Conservation (phyloP, 2,888 invertebrate species). For the Cryptocephalus primarius region DNA sequence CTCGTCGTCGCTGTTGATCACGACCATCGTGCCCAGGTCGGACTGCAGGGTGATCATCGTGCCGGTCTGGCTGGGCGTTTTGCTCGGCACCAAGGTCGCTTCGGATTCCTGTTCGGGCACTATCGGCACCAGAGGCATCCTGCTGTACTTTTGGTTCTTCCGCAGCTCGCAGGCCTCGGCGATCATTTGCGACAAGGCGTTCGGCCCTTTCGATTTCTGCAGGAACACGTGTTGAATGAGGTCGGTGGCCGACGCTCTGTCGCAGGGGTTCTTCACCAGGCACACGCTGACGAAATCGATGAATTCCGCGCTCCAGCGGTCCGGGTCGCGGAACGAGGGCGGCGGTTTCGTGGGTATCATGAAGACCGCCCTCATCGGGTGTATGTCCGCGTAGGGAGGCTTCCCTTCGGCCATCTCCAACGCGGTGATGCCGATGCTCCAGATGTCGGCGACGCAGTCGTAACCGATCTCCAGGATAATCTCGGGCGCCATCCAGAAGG, state of each 20-base stretch:
- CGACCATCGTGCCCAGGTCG: constrained; percentile 84
- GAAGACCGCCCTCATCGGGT: constrained; percentile 94
- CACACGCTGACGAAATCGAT: constrained; percentile 95
- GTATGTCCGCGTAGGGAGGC: constrained; percentile 95
- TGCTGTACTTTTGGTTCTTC: constrained; percentile 63
- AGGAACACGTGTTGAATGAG: constrained; percentile 77
- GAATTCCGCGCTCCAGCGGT: constrained; percentile 93
- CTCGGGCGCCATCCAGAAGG: constrained; percentile 98
- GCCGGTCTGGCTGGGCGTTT: constrained; percentile 39
- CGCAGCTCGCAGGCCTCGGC: constrained; percentile 88
- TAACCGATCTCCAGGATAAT: constrained; percentile 99
- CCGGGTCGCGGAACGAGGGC: constrained; percentile 93
- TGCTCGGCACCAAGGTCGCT: constrained; percentile 49
- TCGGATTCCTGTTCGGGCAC: constrained; percentile 33
- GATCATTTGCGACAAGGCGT: constrained; percentile 82
- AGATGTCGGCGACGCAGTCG: constrained; percentile 98
- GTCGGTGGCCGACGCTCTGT: constrained; percentile 83
- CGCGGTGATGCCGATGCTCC: constrained; percentile 95
- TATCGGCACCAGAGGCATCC: constrained; percentile 42
- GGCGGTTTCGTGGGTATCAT: constrained; percentile 99
- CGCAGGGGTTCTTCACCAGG: constrained; percentile 86
- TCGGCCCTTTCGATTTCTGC: constrained; percentile 69
- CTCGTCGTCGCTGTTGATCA: constrained; percentile 77
- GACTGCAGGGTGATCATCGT: constrained; percentile 59
- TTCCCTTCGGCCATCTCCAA: constrained; percentile 99